Base-by-base conservation (phyloP, 2,888 invertebrate genomes). In the Exocentrus adspersus region DNA sequence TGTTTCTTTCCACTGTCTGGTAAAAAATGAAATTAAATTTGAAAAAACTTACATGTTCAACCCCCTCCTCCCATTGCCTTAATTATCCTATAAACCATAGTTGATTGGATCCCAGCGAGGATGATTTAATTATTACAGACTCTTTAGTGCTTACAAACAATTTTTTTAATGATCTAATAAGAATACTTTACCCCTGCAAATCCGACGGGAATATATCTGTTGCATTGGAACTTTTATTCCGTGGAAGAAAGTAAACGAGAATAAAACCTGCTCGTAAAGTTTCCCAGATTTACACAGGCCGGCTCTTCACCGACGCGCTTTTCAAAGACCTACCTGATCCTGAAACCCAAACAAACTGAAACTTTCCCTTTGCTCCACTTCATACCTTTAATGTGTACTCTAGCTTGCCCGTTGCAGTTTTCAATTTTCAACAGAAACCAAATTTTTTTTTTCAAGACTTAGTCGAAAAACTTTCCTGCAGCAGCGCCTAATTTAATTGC, bases 181-280 rank as follows among this genome's bases (percentile, higher is more conserved):
- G n/a, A n/a, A n/a, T n/a, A n/a, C n/a, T n/a, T n/a, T n/a, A n/a
- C n/a, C n/a, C n/a, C n/a, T n/a, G n/a, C n/a, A 24, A 24, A 24
- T 7, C 24, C 7, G 24, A 37, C 9, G 5, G 30, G 30, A 30
- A 30, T 9, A 50, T 32, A 51, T 51, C 30, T 51, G 51, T 51
- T 51, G 51, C 51, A 17, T n/a, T 1, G 51, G 19, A 51, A 51
- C 32, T 51, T 30, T 41, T 53, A 41, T 41, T 41, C 24, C 41
- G 2, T 16, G n/a, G 19, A 53, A 41, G 30, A 14, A 21, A 21
- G 19, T 37, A 37, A 52, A 19, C 37, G 21, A 30, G 42, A 41
- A 42, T 41, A 41, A 53, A 53, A 53, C 20, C 41, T 21, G 53
- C n/a, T 42, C 53, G 53, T 53, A 53, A 53, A 53, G 41, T 53